These are phyloP conservation scores for Tokudaia muenninki DNA, from an alignment of 2,797 vertebrate genomes.

Conservation along the genomic window DNA sequence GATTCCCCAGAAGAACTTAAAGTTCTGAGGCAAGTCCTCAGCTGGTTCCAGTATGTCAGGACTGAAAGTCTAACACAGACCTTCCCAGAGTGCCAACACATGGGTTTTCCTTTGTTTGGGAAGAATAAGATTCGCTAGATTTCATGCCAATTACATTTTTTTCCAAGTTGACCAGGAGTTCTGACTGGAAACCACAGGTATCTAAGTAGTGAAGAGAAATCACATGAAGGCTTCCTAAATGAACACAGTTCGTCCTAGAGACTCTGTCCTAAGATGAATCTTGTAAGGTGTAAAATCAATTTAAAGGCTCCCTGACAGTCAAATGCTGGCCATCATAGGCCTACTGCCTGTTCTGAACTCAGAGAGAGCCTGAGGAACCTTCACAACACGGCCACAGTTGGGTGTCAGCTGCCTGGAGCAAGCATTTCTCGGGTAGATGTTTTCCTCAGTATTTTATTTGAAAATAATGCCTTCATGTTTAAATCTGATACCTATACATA, in stretches of 20 bases:
- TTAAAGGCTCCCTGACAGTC: background rate
- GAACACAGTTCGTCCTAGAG: background rate
- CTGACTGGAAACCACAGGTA: background rate
- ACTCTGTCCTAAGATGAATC: background rate
- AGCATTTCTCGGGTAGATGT: background rate
- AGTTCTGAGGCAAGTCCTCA: background rate
- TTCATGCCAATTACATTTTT: background rate
- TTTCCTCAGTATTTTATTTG: background rate
- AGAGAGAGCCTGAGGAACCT: background rate
- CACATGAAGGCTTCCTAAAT: background rate
- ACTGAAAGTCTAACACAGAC: background rate
- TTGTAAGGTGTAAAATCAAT: background rate
- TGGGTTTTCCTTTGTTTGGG: background rate
- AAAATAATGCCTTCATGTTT: slow-evolving; percentile 41
- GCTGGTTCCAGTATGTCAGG: background rate
- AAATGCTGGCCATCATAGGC: background rate
- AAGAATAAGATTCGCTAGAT: background rate
- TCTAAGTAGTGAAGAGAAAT: background rate
- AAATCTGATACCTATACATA: background rate
- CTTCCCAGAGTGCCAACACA: background rate
- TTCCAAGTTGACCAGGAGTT: background rate
- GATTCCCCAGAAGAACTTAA: background rate
- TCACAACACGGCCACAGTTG: background rate
- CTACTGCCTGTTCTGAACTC: background rate
- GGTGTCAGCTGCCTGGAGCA: background rate